Conservation (phyloP, 1,140 invertebrate genomes). For the Saccostrea cuccullata region DNA sequence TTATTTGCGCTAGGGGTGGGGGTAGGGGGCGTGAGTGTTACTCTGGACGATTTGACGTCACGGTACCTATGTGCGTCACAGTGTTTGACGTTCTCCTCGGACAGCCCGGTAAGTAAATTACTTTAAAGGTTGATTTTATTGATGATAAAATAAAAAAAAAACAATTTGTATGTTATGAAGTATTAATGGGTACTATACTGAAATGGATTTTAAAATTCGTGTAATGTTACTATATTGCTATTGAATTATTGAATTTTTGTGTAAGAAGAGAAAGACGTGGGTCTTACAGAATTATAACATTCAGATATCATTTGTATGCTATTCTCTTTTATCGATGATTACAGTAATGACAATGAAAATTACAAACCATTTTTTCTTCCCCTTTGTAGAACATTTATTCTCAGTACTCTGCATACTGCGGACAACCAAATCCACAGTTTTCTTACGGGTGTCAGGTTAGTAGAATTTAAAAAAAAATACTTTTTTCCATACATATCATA, state of each 20-base stretch:
- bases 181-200: too few species aligned
- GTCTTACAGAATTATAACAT: too few species aligned
- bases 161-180: too few species aligned
- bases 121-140: background rate
- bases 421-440: constrained; percentile 7
- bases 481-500: background rate
- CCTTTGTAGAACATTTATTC: constrained; percentile 11
- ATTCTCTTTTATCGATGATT: background rate
- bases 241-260: too few species aligned
- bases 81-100: background rate
- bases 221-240: too few species aligned
- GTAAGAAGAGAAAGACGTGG: too few species aligned
- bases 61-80: constrained; percentile 2
- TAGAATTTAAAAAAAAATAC: background rate
- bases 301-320: too few species aligned
- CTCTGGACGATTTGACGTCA: background rate
- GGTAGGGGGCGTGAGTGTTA: background rate
- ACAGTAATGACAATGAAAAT: background rate
- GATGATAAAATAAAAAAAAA: background rate
- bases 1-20: background rate
- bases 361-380: background rate
- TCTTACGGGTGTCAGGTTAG: background rate
- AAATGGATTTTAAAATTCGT: too few species aligned
- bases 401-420: background rate
- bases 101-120: constrained; percentile 13